phyloP scores from a whole-genome alignment of 1,140 invertebrate species.

The Heliconius hewitsoni region DNA sequence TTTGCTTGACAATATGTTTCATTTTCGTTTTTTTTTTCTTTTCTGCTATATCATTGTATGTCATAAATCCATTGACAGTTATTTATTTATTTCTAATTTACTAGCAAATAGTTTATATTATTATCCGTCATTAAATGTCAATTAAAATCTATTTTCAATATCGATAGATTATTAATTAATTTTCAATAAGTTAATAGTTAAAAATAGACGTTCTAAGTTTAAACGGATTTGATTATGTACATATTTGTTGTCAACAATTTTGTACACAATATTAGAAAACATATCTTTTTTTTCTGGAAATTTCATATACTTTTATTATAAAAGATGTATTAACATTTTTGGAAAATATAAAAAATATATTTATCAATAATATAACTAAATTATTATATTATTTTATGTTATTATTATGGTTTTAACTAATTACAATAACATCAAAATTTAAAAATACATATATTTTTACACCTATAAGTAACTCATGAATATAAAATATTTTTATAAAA shows the following conservation, averaged over 20 bases:
- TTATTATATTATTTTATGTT: too few species aligned
- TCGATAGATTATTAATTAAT: neutral
- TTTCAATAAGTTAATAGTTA: neutral
- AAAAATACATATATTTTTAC: too few species aligned
- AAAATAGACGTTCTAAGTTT: neutral
- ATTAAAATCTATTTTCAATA: neutral
- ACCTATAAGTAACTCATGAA: too few species aligned
- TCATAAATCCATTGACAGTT: neutral
- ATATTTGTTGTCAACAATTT: neutral
- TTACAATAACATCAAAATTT: too few species aligned
- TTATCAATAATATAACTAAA: too few species aligned
- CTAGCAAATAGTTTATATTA: neutral
- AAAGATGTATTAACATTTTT: too few species aligned
- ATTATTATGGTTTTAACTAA: too few species aligned
- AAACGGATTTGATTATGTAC: neutral
- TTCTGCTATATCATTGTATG: neutral
- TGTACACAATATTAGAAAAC: too few species aligned
- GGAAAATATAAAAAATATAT: too few species aligned
- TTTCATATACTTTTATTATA: too few species aligned
- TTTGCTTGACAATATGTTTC: neutral
- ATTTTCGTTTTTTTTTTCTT: neutral
- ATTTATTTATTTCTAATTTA: neutral
- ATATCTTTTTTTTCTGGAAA: too few species aligned
- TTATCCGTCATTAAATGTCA: neutral
- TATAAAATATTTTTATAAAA: too few species aligned